Percentiles rank a stretch among this genome's conserved stretches.
Conservation (phyloP, 2,797 vertebrate genomes). For the Myotis planiceps region DNA sequence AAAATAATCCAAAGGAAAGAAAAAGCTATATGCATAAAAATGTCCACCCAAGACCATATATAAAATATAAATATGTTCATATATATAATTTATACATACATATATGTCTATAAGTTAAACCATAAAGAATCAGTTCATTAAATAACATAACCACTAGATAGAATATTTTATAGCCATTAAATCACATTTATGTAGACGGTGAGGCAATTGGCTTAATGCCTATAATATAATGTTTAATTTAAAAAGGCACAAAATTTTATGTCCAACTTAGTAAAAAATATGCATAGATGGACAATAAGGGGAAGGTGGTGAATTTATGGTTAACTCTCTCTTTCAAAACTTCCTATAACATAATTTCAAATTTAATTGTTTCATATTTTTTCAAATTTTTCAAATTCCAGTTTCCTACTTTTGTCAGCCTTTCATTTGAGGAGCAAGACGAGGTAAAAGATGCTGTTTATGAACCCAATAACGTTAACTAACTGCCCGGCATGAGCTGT, state of each 20-base stretch:
- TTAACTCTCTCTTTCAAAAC: background rate
- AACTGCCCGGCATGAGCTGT: background rate
- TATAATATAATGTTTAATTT: background rate
- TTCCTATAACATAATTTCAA: background rate
- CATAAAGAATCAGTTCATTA: conserved; percentile 25
- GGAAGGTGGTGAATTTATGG: background rate
- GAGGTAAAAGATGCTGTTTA: background rate
- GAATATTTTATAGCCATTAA: background rate
- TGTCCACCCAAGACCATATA: background rate
- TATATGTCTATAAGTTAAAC: background rate
- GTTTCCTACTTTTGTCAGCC: background rate
- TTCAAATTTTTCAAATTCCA: background rate
- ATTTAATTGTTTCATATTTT: background rate
- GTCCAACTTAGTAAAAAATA: background rate
- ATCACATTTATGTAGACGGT: background rate
- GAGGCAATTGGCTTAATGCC: background rate
- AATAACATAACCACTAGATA: background rate
- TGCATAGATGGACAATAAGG: background rate
- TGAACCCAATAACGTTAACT: background rate
- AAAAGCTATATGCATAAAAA: conserved; percentile 15
- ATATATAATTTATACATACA: background rate
- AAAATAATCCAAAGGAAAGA: conserved; percentile 35
- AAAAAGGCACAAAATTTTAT: background rate
- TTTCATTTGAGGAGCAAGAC: background rate
- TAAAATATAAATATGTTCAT: conserved; percentile 33